Evolutionary conservation across 2,797 vertebrate species (phyloP).

Genomic region (Dendrocincla tyrannina): DNA sequence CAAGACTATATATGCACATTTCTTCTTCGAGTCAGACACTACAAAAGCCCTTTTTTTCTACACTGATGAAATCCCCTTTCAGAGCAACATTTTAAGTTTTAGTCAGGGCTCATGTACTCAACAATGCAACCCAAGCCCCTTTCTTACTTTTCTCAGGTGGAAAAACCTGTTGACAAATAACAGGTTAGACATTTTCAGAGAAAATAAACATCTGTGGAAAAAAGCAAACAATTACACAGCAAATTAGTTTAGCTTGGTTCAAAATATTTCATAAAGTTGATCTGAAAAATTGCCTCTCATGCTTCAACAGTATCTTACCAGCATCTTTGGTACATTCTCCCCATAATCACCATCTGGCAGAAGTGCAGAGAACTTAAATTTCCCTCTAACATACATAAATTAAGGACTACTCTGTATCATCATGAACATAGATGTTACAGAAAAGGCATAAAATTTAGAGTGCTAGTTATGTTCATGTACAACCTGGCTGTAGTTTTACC

Average conservation of each 20-base stretch:
- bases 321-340: background rate
- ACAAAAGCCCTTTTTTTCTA: background rate
- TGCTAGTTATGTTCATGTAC: background rate
- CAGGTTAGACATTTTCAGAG: background rate
- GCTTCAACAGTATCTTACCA: background rate
- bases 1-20: background rate
- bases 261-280: background rate
- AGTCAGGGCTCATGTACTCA: background rate
- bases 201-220: background rate
- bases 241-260: background rate
- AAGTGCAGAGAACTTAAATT: background rate
- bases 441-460: background rate
- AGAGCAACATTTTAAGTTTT: background rate
- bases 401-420: background rate
- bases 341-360: background rate
- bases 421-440: background rate
- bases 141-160: background rate
- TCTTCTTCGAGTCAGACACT: background rate
- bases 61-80: background rate
- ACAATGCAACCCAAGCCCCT: background rate
- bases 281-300: background rate
- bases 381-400: background rate
- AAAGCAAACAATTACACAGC: background rate
- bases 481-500: background rate
- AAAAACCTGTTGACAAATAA: background rate